phyloP scores from a whole-genome alignment of 1,140 invertebrate genomes.

The Solenopsis fugax region DNA sequence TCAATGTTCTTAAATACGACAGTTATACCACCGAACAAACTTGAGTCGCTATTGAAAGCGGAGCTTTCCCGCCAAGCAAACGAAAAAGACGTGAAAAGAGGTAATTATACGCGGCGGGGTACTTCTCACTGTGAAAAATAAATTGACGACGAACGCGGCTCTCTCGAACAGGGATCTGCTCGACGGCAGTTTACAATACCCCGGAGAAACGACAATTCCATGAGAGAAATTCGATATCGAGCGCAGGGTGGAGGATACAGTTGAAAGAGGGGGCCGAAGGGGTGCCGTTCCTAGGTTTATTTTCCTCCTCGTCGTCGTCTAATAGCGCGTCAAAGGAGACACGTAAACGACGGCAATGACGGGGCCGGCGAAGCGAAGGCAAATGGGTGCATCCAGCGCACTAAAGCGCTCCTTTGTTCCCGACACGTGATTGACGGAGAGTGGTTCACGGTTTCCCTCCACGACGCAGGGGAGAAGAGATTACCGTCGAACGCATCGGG shows the following conservation, averaged over 20 bases:
- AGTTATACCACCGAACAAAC: conserved; percentile 5
- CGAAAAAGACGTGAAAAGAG: conserved; percentile 4
- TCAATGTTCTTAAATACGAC: conserved; percentile 26
- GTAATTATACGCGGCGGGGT: conserved; percentile 40
- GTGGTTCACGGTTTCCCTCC: conserved; percentile 64
- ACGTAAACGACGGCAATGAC: conserved; percentile 61
- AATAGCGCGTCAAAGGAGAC: conserved; percentile 72
- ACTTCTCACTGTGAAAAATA: conserved; percentile 40
- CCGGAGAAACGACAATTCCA: conserved; percentile 57
- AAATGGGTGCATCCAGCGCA: conserved; percentile 73
- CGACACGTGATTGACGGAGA: conserved; percentile 75
- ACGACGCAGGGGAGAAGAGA: conserved; percentile 52
- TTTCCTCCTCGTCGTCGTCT: conserved; percentile 47
- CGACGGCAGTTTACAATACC: conserved; percentile 54
- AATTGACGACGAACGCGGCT: conserved; percentile 26
- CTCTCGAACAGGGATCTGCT: conserved; percentile 17
- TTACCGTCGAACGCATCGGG: conserved; percentile 60
- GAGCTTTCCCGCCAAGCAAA: not conserved
- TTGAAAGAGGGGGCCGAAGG: not conserved
- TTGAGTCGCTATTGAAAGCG: conserved; percentile 5
- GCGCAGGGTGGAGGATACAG: conserved; percentile 33
- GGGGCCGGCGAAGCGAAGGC: conserved; percentile 64
- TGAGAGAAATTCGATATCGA: conserved; percentile 64
- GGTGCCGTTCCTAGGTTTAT: conserved; percentile 50
- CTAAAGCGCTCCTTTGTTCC: conserved; percentile 75